These are phyloP conservation scores for Hofmannophila pseudospretella DNA, from an alignment of 2,888 invertebrate genomes.

Conservation along the genomic window DNA sequence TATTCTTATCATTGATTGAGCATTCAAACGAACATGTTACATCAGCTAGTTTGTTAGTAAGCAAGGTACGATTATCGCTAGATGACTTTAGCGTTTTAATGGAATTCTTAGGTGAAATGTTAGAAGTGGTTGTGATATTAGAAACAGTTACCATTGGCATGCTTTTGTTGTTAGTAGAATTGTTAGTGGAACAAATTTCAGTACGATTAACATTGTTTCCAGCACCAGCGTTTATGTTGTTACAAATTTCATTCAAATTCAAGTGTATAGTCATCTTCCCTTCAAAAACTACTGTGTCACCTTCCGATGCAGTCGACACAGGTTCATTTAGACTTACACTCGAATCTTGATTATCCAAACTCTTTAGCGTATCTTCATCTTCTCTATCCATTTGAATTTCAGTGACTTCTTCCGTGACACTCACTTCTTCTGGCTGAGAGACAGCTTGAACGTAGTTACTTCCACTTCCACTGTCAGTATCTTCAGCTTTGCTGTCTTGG, in stretches of 20 bases:
- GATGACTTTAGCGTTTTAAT: constrained; percentile 63
- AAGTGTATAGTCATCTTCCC: constrained; percentile 76
- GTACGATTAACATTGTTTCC: constrained; percentile 54
- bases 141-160: constrained; percentile 78
- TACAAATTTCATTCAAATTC: constrained; percentile 73
- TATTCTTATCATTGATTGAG: constrained; percentile 31
- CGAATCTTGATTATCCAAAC: constrained; percentile 74
- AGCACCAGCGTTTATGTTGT: constrained; percentile 65
- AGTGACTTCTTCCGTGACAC: constrained; percentile 63
- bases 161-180: constrained; percentile 63
- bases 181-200: constrained; percentile 40
- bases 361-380: constrained; percentile 72
- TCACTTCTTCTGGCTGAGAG: constrained; percentile 64
- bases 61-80: constrained; percentile 39
- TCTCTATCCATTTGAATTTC: constrained; percentile 74
- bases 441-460: constrained; percentile 66
- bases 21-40: constrained; percentile 46
- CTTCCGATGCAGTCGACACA: constrained; percentile 64
- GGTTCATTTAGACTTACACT: constrained; percentile 77
- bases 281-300: constrained; percentile 73
- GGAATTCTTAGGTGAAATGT: constrained; percentile 72
- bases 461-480: constrained; percentile 62
- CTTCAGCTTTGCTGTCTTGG: constrained; percentile 56
- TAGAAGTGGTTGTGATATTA: constrained; percentile 75
- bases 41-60: constrained; percentile 44